These are phyloP conservation scores for Calidris pugnax DNA, from an alignment of 2,113 vertebrate genomes.

Conservation along the genomic window DNA sequence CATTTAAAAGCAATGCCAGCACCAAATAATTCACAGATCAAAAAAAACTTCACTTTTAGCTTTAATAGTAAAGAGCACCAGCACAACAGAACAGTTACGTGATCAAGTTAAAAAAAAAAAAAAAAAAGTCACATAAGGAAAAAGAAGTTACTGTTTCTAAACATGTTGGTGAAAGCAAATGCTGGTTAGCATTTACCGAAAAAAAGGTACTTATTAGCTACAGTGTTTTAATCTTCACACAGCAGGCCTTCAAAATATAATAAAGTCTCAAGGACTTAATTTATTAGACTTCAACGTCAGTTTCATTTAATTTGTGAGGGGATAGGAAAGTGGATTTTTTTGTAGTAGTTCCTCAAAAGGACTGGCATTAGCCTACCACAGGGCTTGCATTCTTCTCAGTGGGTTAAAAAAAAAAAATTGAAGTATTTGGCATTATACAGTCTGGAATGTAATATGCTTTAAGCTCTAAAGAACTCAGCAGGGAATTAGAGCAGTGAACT, in stretches of 20 bases:
- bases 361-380: background rate
- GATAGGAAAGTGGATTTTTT: background rate
- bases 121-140: background rate
- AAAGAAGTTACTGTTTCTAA: background rate
- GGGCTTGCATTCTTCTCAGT: background rate
- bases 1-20: background rate
- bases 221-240: background rate
- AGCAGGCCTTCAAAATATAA: background rate
- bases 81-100: background rate
- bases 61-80: background rate
- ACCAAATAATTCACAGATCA: background rate
- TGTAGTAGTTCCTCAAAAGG: background rate
- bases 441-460: background rate
- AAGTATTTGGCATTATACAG: background rate
- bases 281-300: background rate
- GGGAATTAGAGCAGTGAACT: background rate
- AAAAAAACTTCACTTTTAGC: background rate
- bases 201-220: background rate
- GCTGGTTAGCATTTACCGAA: background rate
- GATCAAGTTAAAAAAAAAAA: background rate
- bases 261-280: background rate
- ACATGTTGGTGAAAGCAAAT: background rate
- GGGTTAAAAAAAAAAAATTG: fast-evolving
- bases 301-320: background rate
- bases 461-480: background rate